Evolutionary conservation across 2,888 invertebrate species (phyloP).

Genomic region (Rhingia rostrata): DNA sequence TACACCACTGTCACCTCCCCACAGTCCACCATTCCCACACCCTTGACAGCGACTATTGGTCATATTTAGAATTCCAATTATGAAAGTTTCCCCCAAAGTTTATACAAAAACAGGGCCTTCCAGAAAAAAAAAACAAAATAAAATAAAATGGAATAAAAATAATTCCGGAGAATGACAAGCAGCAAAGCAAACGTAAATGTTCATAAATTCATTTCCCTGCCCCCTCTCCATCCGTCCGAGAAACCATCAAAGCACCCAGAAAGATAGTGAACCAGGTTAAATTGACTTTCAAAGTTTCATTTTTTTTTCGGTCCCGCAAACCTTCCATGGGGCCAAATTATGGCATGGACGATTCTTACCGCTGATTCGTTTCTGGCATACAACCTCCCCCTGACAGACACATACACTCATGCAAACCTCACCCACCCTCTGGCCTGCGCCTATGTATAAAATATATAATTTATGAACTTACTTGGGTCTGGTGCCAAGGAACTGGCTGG

Average conservation of each 20-base stretch:
- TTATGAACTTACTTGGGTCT: slow-evolving; percentile 77
- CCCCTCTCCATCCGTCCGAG: slow-evolving; percentile 13
- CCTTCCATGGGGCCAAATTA: slow-evolving; percentile 68
- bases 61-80: slow-evolving; percentile 62
- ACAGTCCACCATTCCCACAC: slow-evolving; percentile 27
- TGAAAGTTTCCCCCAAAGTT: slow-evolving; percentile 47
- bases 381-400: slow-evolving; percentile 2
- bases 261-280: slow-evolving; percentile 70
- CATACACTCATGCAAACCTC: slow-evolving; percentile 17
- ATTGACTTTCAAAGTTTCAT: slow-evolving; percentile 74
- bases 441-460: slow-evolving; percentile 76
- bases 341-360: slow-evolving; percentile 65
- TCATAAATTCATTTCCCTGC: slow-evolving; percentile 49
- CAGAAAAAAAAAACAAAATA: background rate
- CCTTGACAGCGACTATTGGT: slow-evolving; percentile 25
- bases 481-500: slow-evolving; percentile 68
- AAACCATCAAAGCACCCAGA: background rate
- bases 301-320: slow-evolving; percentile 56
- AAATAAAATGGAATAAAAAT: slow-evolving; percentile 29
- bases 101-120: background rate
- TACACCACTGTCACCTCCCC: background rate
- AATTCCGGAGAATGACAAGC: slow-evolving; percentile 54
- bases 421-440: slow-evolving; percentile 7
- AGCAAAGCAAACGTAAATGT: slow-evolving; percentile 26
- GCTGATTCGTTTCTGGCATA: slow-evolving; percentile 37